Evolutionary conservation across 2,888 invertebrate species (phyloP), one percentile per base, ranked within the genome.

Genomic region (Conops quadrifasciatus): DNA sequence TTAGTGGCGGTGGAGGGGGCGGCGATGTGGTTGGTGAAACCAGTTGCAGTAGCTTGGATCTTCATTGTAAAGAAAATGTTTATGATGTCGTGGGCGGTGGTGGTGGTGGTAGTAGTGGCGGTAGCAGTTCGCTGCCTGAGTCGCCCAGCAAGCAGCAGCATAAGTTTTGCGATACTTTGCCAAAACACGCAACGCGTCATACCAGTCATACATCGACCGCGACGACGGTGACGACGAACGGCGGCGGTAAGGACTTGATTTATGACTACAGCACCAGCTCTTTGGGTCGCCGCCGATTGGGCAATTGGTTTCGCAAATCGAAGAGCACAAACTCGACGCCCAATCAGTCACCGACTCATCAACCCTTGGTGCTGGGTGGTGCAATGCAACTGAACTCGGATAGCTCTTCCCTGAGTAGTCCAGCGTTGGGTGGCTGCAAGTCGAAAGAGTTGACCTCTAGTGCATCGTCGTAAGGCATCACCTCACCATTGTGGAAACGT

Each of bases 281-380:
- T 19, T 75, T 86, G 71, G 85, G 86, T 2, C 81, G 86, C n/a
- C 81, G 84, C 11, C 82, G 84, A 51, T 79, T 86, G 56, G 86
- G 86, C 47, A 86, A 84, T 77, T 86, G 86, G 86, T 86, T 86
- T 72, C 82, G 86, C 28, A 86, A 86, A 68, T 83, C 86, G 47
- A 86, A 86, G 76, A 85, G 85, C 73, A 83, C 81, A 26, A 84
- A 84, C 72, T 84, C 84, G 66, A 86, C 86, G 30, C 86, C 86
- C 9, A 86, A 85, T 75, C 86, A 86, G 71, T 86, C 86, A 58
- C 86, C 86, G 24, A 86, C 86, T 45, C 86, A 86, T 74, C 84
- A 85, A 74, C 79, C 83, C 30, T 13, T 4, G 16, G 19, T 53
- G 62, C 65, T 51, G 24, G 64, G 70, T 24, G 45, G 51, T 15